phyloP scores from a whole-genome alignment of 1,140 invertebrate genomes.

The Drosophila persimilis region DNA sequence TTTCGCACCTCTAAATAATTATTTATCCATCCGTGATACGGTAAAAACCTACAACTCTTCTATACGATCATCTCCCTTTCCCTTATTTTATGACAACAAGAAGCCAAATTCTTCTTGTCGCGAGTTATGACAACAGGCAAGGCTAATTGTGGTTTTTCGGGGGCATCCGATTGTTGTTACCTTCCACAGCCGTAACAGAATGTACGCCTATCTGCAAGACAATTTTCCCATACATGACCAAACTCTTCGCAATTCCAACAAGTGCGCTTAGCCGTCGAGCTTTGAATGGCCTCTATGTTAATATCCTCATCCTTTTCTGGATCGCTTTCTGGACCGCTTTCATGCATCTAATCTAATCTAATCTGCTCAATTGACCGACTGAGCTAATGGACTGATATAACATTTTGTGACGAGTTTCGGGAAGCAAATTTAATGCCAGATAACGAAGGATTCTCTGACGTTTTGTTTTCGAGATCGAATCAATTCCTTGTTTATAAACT shows the following conservation, averaged over 20 bases:
- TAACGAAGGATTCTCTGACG: neutral
- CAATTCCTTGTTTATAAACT: no score
- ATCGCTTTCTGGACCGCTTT: neutral
- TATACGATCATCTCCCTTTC: no score
- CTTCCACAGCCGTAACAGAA: slow-evolving; percentile 14
- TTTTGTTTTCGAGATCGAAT: no score
- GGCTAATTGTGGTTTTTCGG: neutral
- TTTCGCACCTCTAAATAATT: no score
- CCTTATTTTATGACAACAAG: neutral
- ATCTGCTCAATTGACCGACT: neutral
- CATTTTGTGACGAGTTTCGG: neutral
- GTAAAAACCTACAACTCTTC: neutral
- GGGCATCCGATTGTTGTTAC: slow-evolving; percentile 1
- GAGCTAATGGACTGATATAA: neutral
- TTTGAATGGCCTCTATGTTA: neutral
- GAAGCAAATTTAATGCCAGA: no score
- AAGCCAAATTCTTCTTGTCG: no score
- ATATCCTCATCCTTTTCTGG: neutral
- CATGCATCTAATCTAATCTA: neutral
- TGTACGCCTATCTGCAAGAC: neutral
- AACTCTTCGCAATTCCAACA: neutral
- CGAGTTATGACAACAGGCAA: neutral
- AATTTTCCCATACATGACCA: slow-evolving; percentile 4
- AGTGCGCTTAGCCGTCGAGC: neutral
- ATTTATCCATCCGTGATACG: neutral